Conservation (phyloP, 2,113 vertebrate genomes). For the Clarias gariepinus region DNA sequence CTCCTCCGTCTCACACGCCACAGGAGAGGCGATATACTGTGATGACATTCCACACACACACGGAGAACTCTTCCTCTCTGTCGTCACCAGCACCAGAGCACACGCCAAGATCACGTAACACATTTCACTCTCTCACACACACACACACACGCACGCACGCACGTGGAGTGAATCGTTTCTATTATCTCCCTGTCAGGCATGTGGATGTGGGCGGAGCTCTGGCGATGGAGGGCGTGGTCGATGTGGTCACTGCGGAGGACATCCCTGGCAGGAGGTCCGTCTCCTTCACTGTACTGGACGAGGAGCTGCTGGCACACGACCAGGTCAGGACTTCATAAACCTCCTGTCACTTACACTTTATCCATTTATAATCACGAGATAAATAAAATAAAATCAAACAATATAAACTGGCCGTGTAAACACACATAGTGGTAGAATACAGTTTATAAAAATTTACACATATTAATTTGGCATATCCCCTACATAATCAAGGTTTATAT, state of each 20-base stretch:
- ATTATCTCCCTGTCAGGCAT: constrained; percentile 53
- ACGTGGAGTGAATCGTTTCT: not conserved
- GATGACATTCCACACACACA: constrained; percentile 82
- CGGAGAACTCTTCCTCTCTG: constrained; percentile 80
- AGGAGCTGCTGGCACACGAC: constrained; percentile 65
- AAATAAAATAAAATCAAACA: not conserved
- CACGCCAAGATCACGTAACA: constrained; percentile 82
- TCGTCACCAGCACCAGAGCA: constrained; percentile 84
- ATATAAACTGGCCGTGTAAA: not conserved
- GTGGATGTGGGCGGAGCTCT: constrained; percentile 69
- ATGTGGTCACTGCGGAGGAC: constrained; percentile 69
- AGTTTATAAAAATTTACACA: not conserved
- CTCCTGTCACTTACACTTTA: not conserved
- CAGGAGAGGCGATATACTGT: constrained; percentile 85
- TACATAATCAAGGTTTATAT: no score
- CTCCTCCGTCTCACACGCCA: constrained; percentile 83
- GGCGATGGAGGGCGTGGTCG: constrained; percentile 69
- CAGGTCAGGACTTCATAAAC: constrained; percentile 57
- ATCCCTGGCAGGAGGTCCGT: constrained; percentile 70
- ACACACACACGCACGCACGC: not conserved
- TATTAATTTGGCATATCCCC: no score
- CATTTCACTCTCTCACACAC: no score
- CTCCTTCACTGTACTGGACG: constrained; percentile 36
- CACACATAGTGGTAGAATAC: no score
- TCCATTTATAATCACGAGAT: not conserved